Evolutionary conservation across 1,140 invertebrate genomes (phyloP).

Genomic region (Araneus ventricosus): DNA sequence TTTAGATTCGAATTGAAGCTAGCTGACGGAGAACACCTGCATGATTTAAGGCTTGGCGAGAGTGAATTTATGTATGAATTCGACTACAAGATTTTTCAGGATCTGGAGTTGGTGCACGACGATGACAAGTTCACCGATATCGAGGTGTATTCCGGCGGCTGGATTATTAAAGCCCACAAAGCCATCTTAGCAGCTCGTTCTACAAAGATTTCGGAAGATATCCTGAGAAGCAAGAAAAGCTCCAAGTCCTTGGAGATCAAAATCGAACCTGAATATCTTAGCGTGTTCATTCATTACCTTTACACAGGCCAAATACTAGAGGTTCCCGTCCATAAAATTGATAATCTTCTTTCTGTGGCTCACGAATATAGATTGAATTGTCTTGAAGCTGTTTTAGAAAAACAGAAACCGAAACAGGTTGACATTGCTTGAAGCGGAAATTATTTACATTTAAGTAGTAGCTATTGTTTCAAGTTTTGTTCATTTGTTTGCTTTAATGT

Average conservation of each 20-base stretch:
- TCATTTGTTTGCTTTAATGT: no score
- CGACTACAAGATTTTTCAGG: neutral
- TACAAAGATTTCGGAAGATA: neutral
- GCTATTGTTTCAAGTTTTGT: no score
- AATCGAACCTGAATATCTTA: neutral
- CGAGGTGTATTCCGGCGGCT: neutral
- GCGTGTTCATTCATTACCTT: neutral
- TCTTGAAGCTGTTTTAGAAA: neutral
- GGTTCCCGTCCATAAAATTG: neutral
- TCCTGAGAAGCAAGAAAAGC: neutral
- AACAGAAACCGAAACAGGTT: no score
- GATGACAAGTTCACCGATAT: neutral
- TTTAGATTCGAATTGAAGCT: neutral
- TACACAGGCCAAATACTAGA: neutral
- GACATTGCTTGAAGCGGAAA: no score
- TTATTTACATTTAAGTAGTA: no score
- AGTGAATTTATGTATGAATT: no score
- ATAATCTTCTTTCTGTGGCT: neutral
- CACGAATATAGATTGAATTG: neutral
- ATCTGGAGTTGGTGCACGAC: neutral
- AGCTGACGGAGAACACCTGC: neutral
- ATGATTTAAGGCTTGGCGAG: neutral
- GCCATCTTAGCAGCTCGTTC: neutral
- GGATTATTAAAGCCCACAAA: neutral
- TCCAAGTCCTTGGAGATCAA: neutral